These are phyloP conservation scores for Mythimna ferrago DNA, from an alignment of 2,888 invertebrate species.

Conservation along the genomic window DNA sequence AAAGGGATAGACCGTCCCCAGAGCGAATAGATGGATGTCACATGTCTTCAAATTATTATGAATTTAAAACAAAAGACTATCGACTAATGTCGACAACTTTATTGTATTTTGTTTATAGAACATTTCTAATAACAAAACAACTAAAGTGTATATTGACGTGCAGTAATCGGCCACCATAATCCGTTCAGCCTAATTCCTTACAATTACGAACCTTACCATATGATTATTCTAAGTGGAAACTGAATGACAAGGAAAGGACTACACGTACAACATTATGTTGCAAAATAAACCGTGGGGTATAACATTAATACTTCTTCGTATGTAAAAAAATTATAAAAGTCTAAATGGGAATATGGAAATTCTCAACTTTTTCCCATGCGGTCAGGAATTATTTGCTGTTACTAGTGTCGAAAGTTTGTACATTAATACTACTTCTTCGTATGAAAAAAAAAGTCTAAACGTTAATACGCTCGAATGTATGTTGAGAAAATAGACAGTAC, in stretches of 20 bases:
- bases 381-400: no score
- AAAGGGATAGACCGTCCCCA: no score
- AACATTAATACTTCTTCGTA: not conserved
- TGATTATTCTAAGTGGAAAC: slow-evolving; percentile 39
- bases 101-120: not conserved
- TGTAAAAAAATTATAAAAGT: not conserved
- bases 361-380: no score
- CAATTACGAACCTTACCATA: slow-evolving; percentile 53
- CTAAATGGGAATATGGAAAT: no score
- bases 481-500: not conserved
- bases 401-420: no score
- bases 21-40: no score
- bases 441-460: not conserved
- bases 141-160: not conserved
- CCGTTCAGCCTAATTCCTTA: slow-evolving; percentile 24
- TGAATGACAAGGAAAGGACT: slow-evolving; percentile 44
- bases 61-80: slow-evolving; percentile 12
- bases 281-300: slow-evolving; percentile 37
- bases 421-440: not conserved
- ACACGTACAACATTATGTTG: slow-evolving; percentile 27
- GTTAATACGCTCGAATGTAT: not conserved
- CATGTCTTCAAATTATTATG: no score
- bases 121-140: slow-evolving; percentile 7
- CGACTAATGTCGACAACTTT: no score
- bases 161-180: slow-evolving; percentile 24